Conservation (phyloP, 2,113 vertebrate genomes). For the Reinhardtius hippoglossoides region DNA sequence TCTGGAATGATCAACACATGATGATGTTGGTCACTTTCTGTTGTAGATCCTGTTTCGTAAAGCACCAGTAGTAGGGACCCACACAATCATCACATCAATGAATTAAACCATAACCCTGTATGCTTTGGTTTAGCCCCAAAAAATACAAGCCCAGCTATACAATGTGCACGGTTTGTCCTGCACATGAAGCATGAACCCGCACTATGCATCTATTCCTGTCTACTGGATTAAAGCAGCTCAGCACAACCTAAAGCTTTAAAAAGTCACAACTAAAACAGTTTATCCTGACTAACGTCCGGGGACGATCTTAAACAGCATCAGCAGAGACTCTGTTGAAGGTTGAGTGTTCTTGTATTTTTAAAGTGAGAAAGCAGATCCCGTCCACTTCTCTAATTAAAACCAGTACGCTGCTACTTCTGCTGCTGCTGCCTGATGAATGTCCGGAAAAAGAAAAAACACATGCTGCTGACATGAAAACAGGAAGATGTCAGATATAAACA, state of each 20-base stretch:
- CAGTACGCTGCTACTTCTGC: not conserved
- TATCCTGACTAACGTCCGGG: not conserved
- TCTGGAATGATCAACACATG: not conserved
- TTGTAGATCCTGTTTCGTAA: no score
- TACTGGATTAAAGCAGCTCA: not conserved
- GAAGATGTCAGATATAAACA: constrained; percentile 24
- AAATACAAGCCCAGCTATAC: no score
- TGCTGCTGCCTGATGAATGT: not conserved
- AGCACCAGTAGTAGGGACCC: not conserved
- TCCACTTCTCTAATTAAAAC: constrained; percentile 20
- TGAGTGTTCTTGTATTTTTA: not conserved
- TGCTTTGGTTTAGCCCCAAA: not conserved
- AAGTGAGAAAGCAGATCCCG: constrained; percentile 7
- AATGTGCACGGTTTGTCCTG: not conserved
- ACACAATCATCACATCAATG: not conserved
- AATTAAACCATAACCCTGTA: not conserved
- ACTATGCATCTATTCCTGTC: not conserved
- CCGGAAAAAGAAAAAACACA: not conserved
- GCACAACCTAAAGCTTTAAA: not conserved
- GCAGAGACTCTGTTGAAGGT: constrained; percentile 7
- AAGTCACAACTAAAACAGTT: not conserved
- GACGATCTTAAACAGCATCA: constrained; percentile 1
- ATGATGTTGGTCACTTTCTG: not conserved
- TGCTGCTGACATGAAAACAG: constrained; percentile 9
- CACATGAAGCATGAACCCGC: constrained; percentile 5